phyloP scores from a whole-genome alignment of 1,140 invertebrate species.

The Pararge aegeria region DNA sequence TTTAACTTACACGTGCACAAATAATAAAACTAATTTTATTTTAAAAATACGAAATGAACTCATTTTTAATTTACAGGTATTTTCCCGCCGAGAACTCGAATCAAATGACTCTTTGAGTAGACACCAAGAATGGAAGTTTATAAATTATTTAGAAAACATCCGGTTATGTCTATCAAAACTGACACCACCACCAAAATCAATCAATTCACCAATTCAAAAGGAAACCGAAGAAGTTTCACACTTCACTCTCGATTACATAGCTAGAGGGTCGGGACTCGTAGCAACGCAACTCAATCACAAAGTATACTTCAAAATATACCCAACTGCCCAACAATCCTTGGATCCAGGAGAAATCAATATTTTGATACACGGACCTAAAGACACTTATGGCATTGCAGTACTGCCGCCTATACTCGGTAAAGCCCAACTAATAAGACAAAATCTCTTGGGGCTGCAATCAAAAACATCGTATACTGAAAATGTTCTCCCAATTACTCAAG shows the following conservation, averaged over 20 bases:
- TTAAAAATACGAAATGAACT: no score
- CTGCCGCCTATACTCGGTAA: constrained; percentile 71
- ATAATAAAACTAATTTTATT: no score
- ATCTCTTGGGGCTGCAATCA: constrained; percentile 60
- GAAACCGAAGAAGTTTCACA: constrained; percentile 46
- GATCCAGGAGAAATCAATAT: constrained; percentile 75
- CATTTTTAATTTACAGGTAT: constrained; percentile 71
- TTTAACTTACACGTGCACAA: no score
- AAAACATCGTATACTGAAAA: constrained; percentile 61
- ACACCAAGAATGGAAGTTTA: constrained; percentile 78
- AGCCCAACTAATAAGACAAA: constrained; percentile 69
- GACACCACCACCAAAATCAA: constrained; percentile 45
- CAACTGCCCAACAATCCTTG: constrained; percentile 71
- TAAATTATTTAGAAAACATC: constrained; percentile 73
- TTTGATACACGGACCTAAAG: constrained; percentile 70
- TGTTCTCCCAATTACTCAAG: constrained; percentile 62
- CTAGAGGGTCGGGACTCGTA: constrained; percentile 80
- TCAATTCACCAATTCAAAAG: constrained; percentile 38
- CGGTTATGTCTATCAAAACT: constrained; percentile 70
- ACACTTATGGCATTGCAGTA: constrained; percentile 66
- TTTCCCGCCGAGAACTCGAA: constrained; percentile 77
- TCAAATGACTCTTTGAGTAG: constrained; percentile 64
- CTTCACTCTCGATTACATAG: constrained; percentile 78
- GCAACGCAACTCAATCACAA: constrained; percentile 77
- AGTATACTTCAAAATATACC: constrained; percentile 76